Evolutionary conservation across 2,113 vertebrate genomes (phyloP), one percentile per base, ranked within the genome.

Genomic region (Malurus elegans): DNA sequence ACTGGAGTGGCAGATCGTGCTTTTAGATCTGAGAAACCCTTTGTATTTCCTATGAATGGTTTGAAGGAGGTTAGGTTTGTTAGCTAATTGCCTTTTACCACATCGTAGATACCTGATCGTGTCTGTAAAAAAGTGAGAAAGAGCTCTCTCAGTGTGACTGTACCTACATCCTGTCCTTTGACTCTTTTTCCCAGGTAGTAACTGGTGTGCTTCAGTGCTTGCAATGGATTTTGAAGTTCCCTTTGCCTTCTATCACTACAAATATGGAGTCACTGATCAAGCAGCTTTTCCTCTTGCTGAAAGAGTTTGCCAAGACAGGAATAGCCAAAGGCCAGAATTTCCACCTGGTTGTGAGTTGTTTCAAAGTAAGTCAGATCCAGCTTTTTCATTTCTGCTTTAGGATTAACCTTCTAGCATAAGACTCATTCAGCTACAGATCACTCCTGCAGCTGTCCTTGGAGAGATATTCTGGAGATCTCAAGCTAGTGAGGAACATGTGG

Each of bases 321-420:
- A 98, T 99, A 12, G 99, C 98, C 53, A 98, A 96, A 29, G 99
- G 99, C 60, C 99, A 99, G 95, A 99, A 99, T 97, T 99, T 99
- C 93, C 98, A 98, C 60, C 97, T 99, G 86, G 99, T 99, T 32
- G 98, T 99, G 79, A 99, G 98, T 95, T 99, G 99, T 98, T 99
- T 99, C 96, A 99, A 99, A 98, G 99, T 99, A 96, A 97, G 98
- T 72, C 34, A 29, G 65, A 61, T 26, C 18, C 13, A 38, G 21
- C 25, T 78, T 56, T 88, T 23, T 87, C 4, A 6, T 48, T 26
- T 73, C 18, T 51, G 8, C 34, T 79, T 79, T 28, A 73, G 48
- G 48, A 83, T 93, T 81, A 82, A 25, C 70, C 64, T 29, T 45
- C 25, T 57, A 66, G 82, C 86, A 51, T 45, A 51, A 84, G 56